Evolutionary conservation across 2,113 vertebrate species (phyloP).

Genomic region (Muscicapa adusta): DNA sequence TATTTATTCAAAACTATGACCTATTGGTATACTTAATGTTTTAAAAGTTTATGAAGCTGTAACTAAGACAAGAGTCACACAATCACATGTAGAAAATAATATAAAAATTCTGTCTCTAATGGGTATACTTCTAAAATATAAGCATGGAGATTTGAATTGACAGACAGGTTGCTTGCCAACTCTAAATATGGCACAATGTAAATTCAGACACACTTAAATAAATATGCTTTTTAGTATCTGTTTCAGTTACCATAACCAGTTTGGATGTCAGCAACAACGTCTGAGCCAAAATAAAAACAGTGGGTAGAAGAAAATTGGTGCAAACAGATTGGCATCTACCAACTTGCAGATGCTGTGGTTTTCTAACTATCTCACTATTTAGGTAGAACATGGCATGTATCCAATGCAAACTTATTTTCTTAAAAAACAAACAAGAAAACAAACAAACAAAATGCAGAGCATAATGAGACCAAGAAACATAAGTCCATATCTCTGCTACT

Average conservation of each 20-base stretch:
- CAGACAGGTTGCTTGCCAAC: neutral
- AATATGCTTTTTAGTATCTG: neutral
- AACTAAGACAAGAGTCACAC: neutral
- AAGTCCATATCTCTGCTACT: neutral
- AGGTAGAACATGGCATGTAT: neutral
- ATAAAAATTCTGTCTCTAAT: neutral
- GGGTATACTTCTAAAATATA: neutral
- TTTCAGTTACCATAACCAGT: neutral
- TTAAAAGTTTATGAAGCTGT: neutral
- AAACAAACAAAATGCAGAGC: neutral
- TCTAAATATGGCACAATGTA: neutral
- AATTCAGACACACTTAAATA: constrained; percentile 7
- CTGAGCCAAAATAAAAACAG: constrained; percentile 25
- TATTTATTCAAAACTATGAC: neutral
- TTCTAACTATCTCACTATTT: neutral
- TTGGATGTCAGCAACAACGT: neutral
- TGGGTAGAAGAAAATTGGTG: neutral
- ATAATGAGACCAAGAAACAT: neutral
- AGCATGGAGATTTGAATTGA: neutral
- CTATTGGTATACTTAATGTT: neutral
- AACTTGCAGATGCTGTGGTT: neutral
- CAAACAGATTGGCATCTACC: neutral
- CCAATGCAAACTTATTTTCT: neutral
- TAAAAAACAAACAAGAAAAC: neutral
- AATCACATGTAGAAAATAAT: neutral